Base-by-base conservation (phyloP, 2,113 vertebrate species). In the Piaya cayana region DNA sequence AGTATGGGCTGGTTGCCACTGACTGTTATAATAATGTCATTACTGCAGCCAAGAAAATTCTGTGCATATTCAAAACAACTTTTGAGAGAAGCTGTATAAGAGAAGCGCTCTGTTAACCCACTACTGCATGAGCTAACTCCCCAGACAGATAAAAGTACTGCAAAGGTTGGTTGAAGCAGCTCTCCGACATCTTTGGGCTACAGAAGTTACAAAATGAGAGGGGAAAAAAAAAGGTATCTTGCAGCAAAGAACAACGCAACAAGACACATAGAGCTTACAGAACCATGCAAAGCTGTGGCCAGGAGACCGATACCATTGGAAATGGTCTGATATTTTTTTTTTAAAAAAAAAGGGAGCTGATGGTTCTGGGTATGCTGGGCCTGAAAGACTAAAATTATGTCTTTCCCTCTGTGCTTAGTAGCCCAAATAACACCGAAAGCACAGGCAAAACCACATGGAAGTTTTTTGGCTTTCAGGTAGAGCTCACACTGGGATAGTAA, bases 211-310 rank as follows among this genome's bases (percentile, higher is more conserved):
- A 6, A 37, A 80, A 39, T 56, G 4, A 36, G 20, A 70, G 17
- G 43, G 3, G 4, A 0, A 5, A 1, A 6, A 6, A 7, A 50
- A 23, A 27, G 8, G 32, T 20, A 5, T 29, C 23, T 72, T 82
- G 49, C 23, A 49, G 50, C 26, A 80, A 93, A 92, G 18, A 77
- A 88, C 30, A 79, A 29, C 32, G 21, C 11, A 72, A 27, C 6
- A 34, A 56, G 60, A 6, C 82, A 17, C 47, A 90, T 63, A 78
- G 75, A 55, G 37, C 18, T 69, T 56, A 34, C 20, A 86, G 36
- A 82, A 72, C 12, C 18, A 53, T 6, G 6, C 12, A 45, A 60
- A 76, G 42, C 20, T 37, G 16, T 60, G 8, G 62, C 53, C 36
- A 69, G 26, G 17, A 82, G 6, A 90, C 14, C 6, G 30, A 69